Evolutionary conservation across 2,888 invertebrate genomes (phyloP).

Genomic region (Amphipyra berbera): DNA sequence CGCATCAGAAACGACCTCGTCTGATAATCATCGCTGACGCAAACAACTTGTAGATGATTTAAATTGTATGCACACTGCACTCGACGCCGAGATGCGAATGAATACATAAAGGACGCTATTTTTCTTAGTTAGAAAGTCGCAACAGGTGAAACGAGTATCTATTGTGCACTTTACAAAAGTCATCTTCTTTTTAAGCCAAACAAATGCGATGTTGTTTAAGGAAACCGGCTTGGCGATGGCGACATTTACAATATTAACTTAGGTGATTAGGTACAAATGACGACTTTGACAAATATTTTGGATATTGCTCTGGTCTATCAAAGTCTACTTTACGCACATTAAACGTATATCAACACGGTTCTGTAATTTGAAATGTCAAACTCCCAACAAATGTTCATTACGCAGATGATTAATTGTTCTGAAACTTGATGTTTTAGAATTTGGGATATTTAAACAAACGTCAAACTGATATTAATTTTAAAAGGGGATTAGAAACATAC

Average conservation of each 20-base stretch:
- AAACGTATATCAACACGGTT: constrained; percentile 19
- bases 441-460: constrained; percentile 35
- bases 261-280: constrained; percentile 7
- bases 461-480: constrained; percentile 37
- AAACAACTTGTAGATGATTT: constrained; percentile 61
- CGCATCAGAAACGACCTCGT: constrained; percentile 59
- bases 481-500: constrained; percentile 36
- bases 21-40: constrained; percentile 65
- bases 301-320: constrained; percentile 12
- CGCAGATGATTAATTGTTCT: constrained; percentile 46
- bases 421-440: constrained; percentile 40
- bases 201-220: constrained; percentile 23
- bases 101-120: constrained; percentile 43
- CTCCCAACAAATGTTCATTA: constrained; percentile 40
- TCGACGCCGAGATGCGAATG: constrained; percentile 39
- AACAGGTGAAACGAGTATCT: constrained; percentile 53
- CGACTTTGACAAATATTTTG: constrained; percentile 11
- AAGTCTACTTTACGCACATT: constrained; percentile 22
- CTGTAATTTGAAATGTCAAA: constrained; percentile 36
- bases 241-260: constrained; percentile 9
- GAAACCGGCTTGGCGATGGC: constrained; percentile 10
- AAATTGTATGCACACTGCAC: constrained; percentile 62
- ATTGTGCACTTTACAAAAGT: constrained; percentile 38
- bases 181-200: constrained; percentile 19
- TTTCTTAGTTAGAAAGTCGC: constrained; percentile 55